A percentile compares a stretch with the other conserved stretches of the same genome.
Conservation (phyloP, 2,888 invertebrate genomes). For the Dendrolimus pini region DNA sequence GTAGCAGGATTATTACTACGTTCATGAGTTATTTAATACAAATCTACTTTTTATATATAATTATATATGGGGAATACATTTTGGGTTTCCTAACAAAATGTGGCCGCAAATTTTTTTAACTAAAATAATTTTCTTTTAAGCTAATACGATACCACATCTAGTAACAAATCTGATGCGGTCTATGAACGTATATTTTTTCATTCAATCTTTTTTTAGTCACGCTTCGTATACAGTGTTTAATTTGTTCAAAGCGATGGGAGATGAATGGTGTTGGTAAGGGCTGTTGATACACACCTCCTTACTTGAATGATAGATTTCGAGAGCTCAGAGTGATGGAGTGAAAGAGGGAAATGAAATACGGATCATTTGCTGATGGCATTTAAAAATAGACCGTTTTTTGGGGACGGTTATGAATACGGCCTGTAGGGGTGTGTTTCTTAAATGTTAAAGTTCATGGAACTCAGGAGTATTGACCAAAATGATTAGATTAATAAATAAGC, state of each 20-base stretch:
- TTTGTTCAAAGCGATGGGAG: conserved; percentile 63
- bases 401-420: not conserved
- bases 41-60: too few species aligned
- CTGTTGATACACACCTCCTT: conserved; percentile 35
- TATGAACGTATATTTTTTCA: conserved; percentile 14
- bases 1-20: too few species aligned
- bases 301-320: not conserved
- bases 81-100: too few species aligned
- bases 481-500: too few species aligned
- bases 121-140: too few species aligned
- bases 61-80: too few species aligned
- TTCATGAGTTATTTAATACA: too few species aligned
- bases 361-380: conserved; percentile 1
- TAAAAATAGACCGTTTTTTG: not conserved
- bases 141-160: conserved; percentile 18
- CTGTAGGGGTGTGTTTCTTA: not conserved
- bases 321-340: conserved; percentile 11
- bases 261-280: conserved; percentile 38
- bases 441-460: not conserved
- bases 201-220: conserved; percentile 57
- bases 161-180: conserved; percentile 2
- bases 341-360: not conserved
- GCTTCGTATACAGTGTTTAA: conserved; percentile 71
- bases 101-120: too few species aligned
- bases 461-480: not conserved